Conservation (phyloP, 64 coral and sea anemone species). For the Montipora sp. region DNA sequence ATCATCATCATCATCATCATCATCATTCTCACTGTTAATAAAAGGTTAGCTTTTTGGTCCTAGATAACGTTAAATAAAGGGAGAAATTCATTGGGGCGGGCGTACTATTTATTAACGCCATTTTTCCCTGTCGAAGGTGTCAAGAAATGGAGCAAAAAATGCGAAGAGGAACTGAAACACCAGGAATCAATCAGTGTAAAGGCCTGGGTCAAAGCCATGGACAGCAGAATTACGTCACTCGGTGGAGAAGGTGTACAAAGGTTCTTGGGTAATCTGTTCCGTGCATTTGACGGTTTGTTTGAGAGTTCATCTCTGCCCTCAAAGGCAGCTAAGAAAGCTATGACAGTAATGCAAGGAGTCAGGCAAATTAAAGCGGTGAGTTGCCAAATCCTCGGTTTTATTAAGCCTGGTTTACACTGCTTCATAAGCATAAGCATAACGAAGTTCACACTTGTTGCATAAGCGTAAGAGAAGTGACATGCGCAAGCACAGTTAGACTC, state of each 20-base stretch:
- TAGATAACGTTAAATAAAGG: too few species aligned
- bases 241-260: conserved; percentile 92
- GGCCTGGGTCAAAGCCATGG: conserved; percentile 96
- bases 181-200: conserved; percentile 86
- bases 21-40: too few species aligned
- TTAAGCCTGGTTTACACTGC: too few species aligned
- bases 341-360: conserved; percentile 85
- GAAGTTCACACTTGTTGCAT: too few species aligned
- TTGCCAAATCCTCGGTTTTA: neutral
- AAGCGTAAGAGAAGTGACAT: too few species aligned
- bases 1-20: too few species aligned
- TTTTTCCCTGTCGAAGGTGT: conserved; percentile 63
- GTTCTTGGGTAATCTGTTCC: conserved; percentile 95
- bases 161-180: conserved; percentile 61
- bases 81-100: too few species aligned
- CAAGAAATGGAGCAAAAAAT: conserved; percentile 85
- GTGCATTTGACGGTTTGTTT: conserved; percentile 94
- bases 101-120: neutral
- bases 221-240: conserved; percentile 85
- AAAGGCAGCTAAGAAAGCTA: conserved; percentile 68
- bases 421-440: too few species aligned
- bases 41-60: too few species aligned
- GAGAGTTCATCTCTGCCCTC: conserved; percentile 68
- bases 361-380: conserved; percentile 82
- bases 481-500: too few species aligned